Evolutionary conservation across 2,113 vertebrate species (phyloP).

Genomic region (Elephas maximus): DNA sequence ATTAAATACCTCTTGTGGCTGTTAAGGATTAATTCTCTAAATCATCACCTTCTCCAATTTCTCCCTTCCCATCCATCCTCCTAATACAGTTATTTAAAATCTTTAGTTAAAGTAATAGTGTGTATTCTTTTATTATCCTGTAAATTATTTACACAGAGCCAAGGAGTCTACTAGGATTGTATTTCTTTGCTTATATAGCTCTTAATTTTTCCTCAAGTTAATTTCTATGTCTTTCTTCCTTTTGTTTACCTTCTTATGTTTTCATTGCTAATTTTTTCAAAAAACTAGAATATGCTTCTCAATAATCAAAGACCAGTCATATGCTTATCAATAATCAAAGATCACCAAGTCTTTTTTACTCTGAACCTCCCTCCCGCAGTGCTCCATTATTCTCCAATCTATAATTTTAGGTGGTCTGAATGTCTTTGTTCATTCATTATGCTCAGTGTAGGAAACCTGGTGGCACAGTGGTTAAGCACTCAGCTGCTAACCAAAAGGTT

Average conservation of each 20-base stretch:
- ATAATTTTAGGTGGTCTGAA: no score
- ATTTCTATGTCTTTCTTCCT: background rate
- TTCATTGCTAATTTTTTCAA: background rate
- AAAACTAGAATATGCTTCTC: background rate
- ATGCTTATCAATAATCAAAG: background rate
- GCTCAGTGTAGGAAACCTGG: no score
- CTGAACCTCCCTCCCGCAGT: no score
- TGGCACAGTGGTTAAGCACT: background rate
- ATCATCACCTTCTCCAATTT: background rate
- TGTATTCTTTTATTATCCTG: background rate
- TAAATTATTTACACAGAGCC: background rate
- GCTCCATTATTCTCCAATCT: no score
- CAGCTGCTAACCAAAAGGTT: background rate
- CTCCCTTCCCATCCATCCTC: background rate
- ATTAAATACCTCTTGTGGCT: background rate
- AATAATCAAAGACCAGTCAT: background rate
- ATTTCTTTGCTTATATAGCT: background rate
- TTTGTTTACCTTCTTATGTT: background rate
- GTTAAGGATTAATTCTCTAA: background rate
- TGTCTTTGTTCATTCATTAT: background rate
- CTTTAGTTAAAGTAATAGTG: background rate
- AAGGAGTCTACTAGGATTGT: background rate
- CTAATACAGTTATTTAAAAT: background rate
- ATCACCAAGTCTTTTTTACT: no score
- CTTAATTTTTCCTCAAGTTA: background rate